Evolutionary conservation across 2,888 invertebrate genomes (phyloP), one percentile per base, ranked within the genome.

Genomic region (Therioaphis trifolii): DNA sequence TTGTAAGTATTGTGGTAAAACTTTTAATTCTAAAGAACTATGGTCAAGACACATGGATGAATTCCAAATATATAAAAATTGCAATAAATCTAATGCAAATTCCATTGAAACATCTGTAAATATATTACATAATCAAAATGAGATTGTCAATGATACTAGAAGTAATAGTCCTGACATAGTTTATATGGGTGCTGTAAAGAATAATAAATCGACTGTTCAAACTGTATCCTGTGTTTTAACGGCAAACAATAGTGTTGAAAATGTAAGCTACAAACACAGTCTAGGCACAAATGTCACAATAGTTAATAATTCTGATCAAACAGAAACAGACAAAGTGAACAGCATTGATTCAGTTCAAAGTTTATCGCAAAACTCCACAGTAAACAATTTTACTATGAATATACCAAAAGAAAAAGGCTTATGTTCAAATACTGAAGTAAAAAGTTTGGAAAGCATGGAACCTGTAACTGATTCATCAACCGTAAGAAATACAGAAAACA

Each of bases 1-100:
- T 63, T 76, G 76, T 63, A 76, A 40, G 43, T 46, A 46, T 63
- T 46, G 61, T 43, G 15, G 43, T 7, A 27, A 61, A 63, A 46
- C n/a, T 9, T 76, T 63, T 27, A 63, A 9, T 77, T 21, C n/a
- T 14, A 77, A 21, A 18, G 9, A 21, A 14, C 35, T 29, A n/a
- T 63, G 63, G 76, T 46, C 15, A 15, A 77, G 43, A 49, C 63
- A 77, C 49, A 15, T 21, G 2, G 12, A 27, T 14, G 7, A 52
- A 15, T n/a, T 29, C 11, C 4, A 72, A 72, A 40, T 46, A 43
- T 9, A 14, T 77, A 15, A 29, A 35, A 2, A 27, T 12, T 14
- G 14, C 61, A 12, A 12, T 27, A 43, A 61, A 27, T 43, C 21
- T 9, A 27, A 5, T 27, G 15, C 0, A 58, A 43, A n/a, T 61